These are phyloP conservation scores for Acrocyrtus sp. DNA, from an alignment of 2,888 invertebrate species.

Conservation along the genomic window DNA sequence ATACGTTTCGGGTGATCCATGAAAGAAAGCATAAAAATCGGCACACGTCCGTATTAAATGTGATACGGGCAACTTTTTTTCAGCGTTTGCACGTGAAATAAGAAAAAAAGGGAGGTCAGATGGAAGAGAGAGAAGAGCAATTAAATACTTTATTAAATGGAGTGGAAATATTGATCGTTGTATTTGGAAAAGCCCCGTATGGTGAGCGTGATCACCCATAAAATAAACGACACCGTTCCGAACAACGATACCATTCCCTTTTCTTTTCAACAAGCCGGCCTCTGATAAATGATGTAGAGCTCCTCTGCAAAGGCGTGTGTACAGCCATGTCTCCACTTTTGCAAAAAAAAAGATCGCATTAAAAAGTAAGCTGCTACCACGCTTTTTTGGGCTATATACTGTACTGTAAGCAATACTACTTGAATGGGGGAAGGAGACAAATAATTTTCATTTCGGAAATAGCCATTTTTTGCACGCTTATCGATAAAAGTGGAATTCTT, in stretches of 20 bases:
- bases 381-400: too few relatives aligned
- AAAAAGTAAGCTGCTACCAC: neutral
- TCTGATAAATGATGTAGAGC: neutral
- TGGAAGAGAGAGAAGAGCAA: conserved; percentile 22
- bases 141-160: conserved; percentile 45
- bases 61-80: too few relatives aligned
- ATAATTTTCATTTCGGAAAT: conserved; percentile 17
- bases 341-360: neutral
- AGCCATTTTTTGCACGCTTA: conserved; percentile 25
- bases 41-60: too few relatives aligned
- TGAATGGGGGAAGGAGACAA: conserved; percentile 3
- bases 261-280: neutral
- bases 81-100: neutral
- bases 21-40: too few relatives aligned
- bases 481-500: conserved; percentile 27
- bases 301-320: neutral
- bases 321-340: neutral
- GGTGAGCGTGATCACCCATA: neutral
- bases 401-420: neutral
- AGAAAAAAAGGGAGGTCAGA: too few relatives aligned
- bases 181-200: neutral
- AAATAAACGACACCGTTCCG: neutral
- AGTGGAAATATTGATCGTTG: conserved; percentile 36
- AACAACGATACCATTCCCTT: neutral
- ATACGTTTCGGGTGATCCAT: too few relatives aligned